Evolutionary conservation across 1,140 invertebrate species (phyloP), one percentile per base, ranked within the genome.

Genomic region (Lordiphosa stackelbergi): DNA sequence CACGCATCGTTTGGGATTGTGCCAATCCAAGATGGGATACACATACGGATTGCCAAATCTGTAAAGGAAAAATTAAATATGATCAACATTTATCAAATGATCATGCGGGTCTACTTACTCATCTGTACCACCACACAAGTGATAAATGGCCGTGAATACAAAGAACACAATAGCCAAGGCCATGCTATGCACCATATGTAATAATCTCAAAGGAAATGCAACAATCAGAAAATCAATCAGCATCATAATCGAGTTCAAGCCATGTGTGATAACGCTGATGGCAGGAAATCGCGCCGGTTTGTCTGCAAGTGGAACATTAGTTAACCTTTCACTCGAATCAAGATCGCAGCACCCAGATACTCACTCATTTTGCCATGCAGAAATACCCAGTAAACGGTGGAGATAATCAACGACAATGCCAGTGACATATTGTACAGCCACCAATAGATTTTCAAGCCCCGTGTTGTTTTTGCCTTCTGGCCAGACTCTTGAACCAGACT

Each of bases 241-340:
- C 90, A 95, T 94, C 42, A 94, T 88, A 1, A 93, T 53, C 2
- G 91, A 92, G 88, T 96, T 96, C 22, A 91, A 88, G 3, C 91
- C 91, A 71, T 96, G 95, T 8, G 92, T 89, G 79, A 94, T 89
- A 10, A 94, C 85, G 75, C 95, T 94, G 19, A 94, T 70, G n/a
- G 47, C 66, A n/a, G 85, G 81, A 63, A 72, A 87, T 24, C 81
- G 74, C 22, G 46, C 16, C 1, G 81, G 81, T 47, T 87, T 86
- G 43, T 86, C 85, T 87, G 42, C 0, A 57, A 52, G 46, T 10
- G 46, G 7, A 49, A 42, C 41, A 10, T 28, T 42, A 16, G 0
- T 4, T 48, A 37, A 54, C 12, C 28, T 31, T 9, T 19, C 11
- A 6, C 22, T 31, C 22, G 22, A 37, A 34, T 34, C 10, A 40